Percentiles rank a stretch among this genome's conserved stretches.
phyloP scores from a whole-genome alignment of 2,888 invertebrate genomes.

The Therioaphis trifolii region DNA sequence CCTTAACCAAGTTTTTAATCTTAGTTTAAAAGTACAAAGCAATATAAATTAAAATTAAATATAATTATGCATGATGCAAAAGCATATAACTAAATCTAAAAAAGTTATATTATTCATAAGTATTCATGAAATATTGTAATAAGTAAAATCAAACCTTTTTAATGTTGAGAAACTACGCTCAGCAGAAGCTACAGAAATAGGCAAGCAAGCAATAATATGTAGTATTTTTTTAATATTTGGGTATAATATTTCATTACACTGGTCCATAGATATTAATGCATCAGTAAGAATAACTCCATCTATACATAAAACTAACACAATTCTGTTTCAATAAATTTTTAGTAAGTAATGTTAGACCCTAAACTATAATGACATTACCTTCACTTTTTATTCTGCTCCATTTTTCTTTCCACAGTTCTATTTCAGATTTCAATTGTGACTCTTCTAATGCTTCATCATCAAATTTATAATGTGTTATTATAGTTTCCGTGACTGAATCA shows the following conservation, averaged over 20 bases:
- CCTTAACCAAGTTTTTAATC: too few relatives aligned
- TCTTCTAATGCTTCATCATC: slow-evolving; percentile 20
- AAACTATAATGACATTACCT: background rate
- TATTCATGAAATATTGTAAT: too few relatives aligned
- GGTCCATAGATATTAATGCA: slow-evolving; percentile 3
- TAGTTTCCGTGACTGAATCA: slow-evolving; percentile 5
- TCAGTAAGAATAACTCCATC: background rate
- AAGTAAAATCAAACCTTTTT: slow-evolving; percentile 1
- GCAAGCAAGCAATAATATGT: slow-evolving; percentile 10
- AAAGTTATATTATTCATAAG: too few relatives aligned
- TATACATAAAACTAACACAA: background rate
- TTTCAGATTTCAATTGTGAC: slow-evolving; percentile 19
- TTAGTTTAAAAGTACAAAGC: too few relatives aligned
- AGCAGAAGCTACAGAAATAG: background rate
- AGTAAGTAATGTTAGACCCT: background rate
- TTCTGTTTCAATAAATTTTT: background rate
- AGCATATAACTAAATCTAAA: too few relatives aligned
- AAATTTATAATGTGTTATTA: background rate
- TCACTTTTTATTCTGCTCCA: background rate
- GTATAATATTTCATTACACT: background rate
- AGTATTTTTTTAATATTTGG: slow-evolving; percentile 5
- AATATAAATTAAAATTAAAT: too few relatives aligned
- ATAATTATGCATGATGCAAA: too few relatives aligned
- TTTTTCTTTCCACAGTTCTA: background rate
- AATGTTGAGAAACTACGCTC: slow-evolving; percentile 14